Percentiles rank a stretch among this genome's conserved stretches.
Evolutionary conservation across 2,888 invertebrate species (phyloP).

Genomic region (Leptinotarsa haldemani): DNA sequence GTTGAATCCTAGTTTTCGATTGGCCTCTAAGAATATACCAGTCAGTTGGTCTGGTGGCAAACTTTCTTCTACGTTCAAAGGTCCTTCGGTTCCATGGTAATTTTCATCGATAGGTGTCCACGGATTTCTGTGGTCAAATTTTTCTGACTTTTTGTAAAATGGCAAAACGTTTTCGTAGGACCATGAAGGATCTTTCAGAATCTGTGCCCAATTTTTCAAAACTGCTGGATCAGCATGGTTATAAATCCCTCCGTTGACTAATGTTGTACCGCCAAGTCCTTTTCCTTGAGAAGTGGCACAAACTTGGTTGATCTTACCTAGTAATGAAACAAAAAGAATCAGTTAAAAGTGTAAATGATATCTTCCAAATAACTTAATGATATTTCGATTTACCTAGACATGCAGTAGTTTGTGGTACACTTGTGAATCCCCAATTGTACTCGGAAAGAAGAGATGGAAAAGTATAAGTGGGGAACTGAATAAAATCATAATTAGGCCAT

Average conservation of each 20-base stretch:
- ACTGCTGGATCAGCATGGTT: constrained; percentile 66
- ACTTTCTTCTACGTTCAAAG: constrained; percentile 36
- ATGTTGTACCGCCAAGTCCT: constrained; percentile 67
- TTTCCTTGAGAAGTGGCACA: constrained; percentile 65
- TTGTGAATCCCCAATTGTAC: constrained; percentile 79
- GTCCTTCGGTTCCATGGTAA: constrained; percentile 28
- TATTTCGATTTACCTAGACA: constrained; percentile 68
- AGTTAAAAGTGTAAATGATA: neutral
- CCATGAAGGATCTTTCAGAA: constrained; percentile 60
- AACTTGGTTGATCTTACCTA: constrained; percentile 32
- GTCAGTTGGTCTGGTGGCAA: neutral
- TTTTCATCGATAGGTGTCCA: neutral
- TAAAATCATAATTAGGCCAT: constrained; percentile 24
- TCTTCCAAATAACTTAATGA: neutral
- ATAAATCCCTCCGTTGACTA: constrained; percentile 68
- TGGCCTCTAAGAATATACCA: constrained; percentile 64
- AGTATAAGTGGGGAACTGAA: constrained; percentile 24
- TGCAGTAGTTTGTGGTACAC: constrained; percentile 73
- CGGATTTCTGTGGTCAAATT: constrained; percentile 8
- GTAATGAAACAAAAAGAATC: neutral
- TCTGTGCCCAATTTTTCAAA: constrained; percentile 65
- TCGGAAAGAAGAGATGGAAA: constrained; percentile 15
- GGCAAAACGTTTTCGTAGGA: constrained; percentile 69
- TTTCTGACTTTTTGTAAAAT: constrained; percentile 9
- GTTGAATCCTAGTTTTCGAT: constrained; percentile 74